These are phyloP conservation scores for Apogon hyalosoma DNA, from an alignment of 2,797 vertebrate genomes.

Conservation along the genomic window DNA sequence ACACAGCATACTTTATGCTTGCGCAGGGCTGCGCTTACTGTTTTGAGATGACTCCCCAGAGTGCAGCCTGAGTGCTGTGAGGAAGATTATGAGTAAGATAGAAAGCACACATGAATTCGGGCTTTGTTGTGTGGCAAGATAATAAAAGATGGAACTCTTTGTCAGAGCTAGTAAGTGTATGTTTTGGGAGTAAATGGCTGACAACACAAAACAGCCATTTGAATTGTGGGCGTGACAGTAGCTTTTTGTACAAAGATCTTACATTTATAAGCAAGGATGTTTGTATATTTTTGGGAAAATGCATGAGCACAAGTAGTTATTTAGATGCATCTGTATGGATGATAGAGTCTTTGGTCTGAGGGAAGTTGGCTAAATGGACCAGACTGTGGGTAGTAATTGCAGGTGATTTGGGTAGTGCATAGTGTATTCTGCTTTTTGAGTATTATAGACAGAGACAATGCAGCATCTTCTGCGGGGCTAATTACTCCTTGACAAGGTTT, in stretches of 20 bases:
- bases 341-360: conserved; percentile 34
- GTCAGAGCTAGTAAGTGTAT: conserved; percentile 72
- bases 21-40: conserved; percentile 54
- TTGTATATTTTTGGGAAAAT: conserved; percentile 54
- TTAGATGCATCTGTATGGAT: conserved; percentile 41
- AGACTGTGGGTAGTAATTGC: conserved; percentile 55
- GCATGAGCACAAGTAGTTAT: conserved; percentile 45
- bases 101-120: conserved; percentile 74
- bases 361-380: conserved; percentile 55
- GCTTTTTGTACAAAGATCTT: conserved; percentile 62
- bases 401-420: conserved; percentile 49
- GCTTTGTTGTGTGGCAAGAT: conserved; percentile 77
- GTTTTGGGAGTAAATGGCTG: conserved; percentile 76
- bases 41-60: conserved; percentile 73
- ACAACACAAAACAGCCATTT: conserved; percentile 80
- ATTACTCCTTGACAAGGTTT: conserved; percentile 23
- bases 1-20: conserved; percentile 44
- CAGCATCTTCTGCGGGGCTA: conserved; percentile 12
- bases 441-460: conserved; percentile 43
- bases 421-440: conserved; percentile 39
- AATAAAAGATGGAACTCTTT: conserved; percentile 76
- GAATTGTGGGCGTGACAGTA: conserved; percentile 60
- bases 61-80: conserved; percentile 73
- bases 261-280: conserved; percentile 57
- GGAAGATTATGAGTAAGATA: conserved; percentile 77